Evolutionary conservation across 1,140 invertebrate genomes (phyloP), one percentile per base, ranked within the genome.

Genomic region (Meloidogyne chitwoodi): DNA sequence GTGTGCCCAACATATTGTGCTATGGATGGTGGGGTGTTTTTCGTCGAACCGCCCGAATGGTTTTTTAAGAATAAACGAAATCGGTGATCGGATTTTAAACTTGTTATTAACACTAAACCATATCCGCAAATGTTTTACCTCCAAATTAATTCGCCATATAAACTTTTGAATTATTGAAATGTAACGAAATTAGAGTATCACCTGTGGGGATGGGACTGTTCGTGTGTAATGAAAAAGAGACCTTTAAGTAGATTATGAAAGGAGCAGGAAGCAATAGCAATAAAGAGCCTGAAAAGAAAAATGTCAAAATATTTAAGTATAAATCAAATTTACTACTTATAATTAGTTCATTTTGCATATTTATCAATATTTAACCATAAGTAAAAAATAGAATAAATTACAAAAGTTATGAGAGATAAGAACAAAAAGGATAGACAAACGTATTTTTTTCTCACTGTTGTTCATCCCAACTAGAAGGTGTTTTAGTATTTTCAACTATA

Each of bases 1-100:
- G 83, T 84, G 2, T 85, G 84, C 48, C 84, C 84, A 38, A 85
- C 84, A 1, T 87, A 87, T 72, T 85, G 84, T 63, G 84, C 84
- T 11, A 77, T 63, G 27, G 81, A 82, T 48, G 81, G 81, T n/a
- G 81, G 81, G 0, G 81, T 83, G n/a, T 82, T 82, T 27, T 82
- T 82, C 34, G 81, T 83, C 27, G 81, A 82, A 29, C 78, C 80
- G 41, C 80, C 80, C 14, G 84, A 86, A 48, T 85, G 84, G 84
- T 80, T 85, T 71, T 79, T 84, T 24, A 79, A 81, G 16, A 73
- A 73, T 64, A 73, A 64, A 27, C 24, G 56, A 73, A 73, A 62
- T 56, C 24, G 31, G 27, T 61, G 64, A 65, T 34, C 56, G 24
- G 24, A 12, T 61, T 69, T n/a, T 8, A 22, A n/a, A 6, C 48